Percentiles rank a stretch among this genome's conserved stretches.
phyloP scores from a whole-genome alignment of 2,113 vertebrate genomes.

The Crotalus viridis region DNA sequence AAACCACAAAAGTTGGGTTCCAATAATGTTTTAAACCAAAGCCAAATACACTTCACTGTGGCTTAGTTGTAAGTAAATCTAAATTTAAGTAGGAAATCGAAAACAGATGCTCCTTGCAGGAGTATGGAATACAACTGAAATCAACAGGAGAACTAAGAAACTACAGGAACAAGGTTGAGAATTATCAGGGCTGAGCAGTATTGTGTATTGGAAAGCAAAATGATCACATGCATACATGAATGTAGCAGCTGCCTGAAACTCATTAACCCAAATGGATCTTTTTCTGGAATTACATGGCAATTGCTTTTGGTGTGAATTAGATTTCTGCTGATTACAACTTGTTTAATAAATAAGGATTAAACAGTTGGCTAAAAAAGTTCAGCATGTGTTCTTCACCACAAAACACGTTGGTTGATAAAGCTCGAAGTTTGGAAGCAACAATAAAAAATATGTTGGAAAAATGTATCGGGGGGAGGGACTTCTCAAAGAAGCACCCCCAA shows the following conservation, averaged over 20 bases:
- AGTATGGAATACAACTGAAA: neutral
- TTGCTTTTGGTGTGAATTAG: neutral
- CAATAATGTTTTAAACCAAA: neutral
- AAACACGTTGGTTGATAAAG: neutral
- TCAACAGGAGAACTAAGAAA: neutral
- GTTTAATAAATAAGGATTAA: neutral
- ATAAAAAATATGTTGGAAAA: neutral
- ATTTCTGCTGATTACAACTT: neutral
- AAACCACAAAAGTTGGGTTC: neutral
- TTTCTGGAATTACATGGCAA: neutral
- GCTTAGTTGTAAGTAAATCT: neutral
- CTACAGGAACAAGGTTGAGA: neutral
- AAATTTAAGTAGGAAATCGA: neutral
- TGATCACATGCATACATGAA: neutral
- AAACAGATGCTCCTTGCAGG: neutral
- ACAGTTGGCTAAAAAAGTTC: neutral
- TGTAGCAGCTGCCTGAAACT: neutral
- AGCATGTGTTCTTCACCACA: neutral
- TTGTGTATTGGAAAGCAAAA: neutral
- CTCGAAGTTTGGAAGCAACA: neutral
- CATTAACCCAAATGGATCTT: neutral
- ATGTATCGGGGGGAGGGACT: neutral
- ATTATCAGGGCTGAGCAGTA: neutral
- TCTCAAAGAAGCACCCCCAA: neutral
- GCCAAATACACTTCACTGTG: neutral